Conservation (phyloP, 2,888 invertebrate species). For the Rutpela maculata region DNA sequence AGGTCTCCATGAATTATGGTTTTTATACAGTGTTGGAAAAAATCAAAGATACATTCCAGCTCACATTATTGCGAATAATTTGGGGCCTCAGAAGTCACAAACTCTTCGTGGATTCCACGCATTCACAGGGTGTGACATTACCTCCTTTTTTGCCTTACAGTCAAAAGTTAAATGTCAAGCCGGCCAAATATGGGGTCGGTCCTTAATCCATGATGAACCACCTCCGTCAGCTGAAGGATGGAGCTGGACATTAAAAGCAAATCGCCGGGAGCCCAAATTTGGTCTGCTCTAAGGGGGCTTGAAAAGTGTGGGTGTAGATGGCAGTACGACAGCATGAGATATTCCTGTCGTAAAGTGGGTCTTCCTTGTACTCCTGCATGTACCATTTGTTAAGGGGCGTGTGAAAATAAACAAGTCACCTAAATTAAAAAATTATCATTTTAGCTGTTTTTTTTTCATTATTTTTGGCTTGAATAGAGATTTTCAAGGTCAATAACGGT, state of each 20-base stretch:
- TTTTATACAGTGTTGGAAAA: too few relatives aligned
- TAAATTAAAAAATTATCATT: neutral
- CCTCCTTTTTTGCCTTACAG: neutral
- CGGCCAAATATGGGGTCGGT: neutral
- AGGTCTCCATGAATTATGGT: too few relatives aligned
- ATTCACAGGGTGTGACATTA: neutral
- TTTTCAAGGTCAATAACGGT: neutral
- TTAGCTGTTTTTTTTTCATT: neutral
- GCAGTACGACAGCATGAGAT: neutral
- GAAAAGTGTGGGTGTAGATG: too few relatives aligned
- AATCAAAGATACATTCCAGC: too few relatives aligned
- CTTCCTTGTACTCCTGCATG: neutral
- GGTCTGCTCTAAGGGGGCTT: too few relatives aligned
- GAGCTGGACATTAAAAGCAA: too few relatives aligned
- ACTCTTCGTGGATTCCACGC: neutral
- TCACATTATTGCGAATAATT: too few relatives aligned
- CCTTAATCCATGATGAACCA: neutral
- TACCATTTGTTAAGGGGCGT: neutral
- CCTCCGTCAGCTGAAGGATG: too few relatives aligned
- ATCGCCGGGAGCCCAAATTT: too few relatives aligned
- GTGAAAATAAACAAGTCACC: slow-evolving; percentile 1
- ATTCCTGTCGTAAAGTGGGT: neutral
- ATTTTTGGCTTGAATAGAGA: too few relatives aligned
- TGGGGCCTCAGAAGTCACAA: too few relatives aligned
- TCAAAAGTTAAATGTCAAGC: neutral